Percentiles rank a stretch among this genome's conserved stretches.
Evolutionary conservation across 1,140 invertebrate species (phyloP).

Genomic region (Bursaphelenchus mucronatus): DNA sequence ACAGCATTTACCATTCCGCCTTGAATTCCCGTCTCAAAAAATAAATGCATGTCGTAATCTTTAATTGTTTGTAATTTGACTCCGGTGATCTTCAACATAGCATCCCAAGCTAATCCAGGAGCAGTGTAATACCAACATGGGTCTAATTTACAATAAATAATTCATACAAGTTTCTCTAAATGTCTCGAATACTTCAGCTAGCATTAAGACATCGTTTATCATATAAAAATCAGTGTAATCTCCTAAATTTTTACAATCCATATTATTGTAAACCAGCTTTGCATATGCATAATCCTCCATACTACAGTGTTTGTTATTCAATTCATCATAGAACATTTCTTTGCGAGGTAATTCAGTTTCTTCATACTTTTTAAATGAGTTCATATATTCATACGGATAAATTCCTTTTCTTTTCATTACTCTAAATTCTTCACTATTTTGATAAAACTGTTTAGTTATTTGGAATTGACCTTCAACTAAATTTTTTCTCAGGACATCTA

Average conservation of each 20-base stretch:
- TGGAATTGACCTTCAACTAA: constrained; percentile 17
- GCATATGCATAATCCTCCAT: constrained; percentile 46
- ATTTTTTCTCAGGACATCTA: constrained; percentile 15
- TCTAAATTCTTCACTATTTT: constrained; percentile 10
- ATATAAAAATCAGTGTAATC: constrained; percentile 52
- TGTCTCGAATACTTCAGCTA: constrained; percentile 52
- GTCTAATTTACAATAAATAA: constrained; percentile 46
- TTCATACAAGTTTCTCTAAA: constrained; percentile 42
- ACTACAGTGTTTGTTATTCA: constrained; percentile 27
- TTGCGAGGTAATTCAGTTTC: constrained; percentile 45
- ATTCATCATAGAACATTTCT: too few relatives aligned
- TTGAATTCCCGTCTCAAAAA: constrained; percentile 47
- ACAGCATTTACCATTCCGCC: constrained; percentile 46
- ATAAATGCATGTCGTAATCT: constrained; percentile 41
- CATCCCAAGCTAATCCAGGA: too few relatives aligned
- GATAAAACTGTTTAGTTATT: constrained; percentile 22
- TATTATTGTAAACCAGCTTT: constrained; percentile 33
- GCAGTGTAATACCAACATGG: constrained; percentile 49
- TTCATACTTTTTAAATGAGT: constrained; percentile 43
- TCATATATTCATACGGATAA: constrained; percentile 57
- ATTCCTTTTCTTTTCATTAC: constrained; percentile 50
- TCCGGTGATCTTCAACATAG: too few relatives aligned
- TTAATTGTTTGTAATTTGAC: too few relatives aligned
- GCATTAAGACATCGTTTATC: constrained; percentile 34
- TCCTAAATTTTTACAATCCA: constrained; percentile 35